phyloP scores from a whole-genome alignment of 1,140 invertebrate species.

The Lepidostoma basale region DNA sequence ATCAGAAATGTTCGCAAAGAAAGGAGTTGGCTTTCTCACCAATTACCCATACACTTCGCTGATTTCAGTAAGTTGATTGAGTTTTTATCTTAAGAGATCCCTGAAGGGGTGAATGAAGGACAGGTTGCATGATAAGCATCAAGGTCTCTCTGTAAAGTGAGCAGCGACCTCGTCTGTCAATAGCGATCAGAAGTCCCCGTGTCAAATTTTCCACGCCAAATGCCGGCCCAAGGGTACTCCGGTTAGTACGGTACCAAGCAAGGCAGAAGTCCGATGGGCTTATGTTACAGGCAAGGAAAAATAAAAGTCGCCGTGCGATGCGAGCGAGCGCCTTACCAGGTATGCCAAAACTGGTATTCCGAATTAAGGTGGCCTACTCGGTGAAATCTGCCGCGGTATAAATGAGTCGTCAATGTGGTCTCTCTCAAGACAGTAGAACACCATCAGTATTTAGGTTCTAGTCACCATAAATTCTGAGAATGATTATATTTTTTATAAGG shows the following conservation, averaged over 20 bases:
- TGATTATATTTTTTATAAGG: neutral
- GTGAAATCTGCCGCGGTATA: constrained; percentile 30
- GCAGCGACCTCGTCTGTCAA: constrained; percentile 37
- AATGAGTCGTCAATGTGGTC: constrained; percentile 40
- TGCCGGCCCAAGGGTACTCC: constrained; percentile 17
- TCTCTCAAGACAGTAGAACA: neutral
- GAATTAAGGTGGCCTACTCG: constrained; percentile 35
- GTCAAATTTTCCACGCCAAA: constrained; percentile 39
- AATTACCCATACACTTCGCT: too few species aligned
- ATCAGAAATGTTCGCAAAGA: too few species aligned
- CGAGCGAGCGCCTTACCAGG: constrained; percentile 34
- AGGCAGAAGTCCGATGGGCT: constrained; percentile 36
- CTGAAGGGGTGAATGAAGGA: neutral
- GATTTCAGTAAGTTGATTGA: too few species aligned
- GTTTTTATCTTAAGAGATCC: too few species aligned
- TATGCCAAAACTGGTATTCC: constrained; percentile 44
- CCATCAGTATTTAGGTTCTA: neutral
- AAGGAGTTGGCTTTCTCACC: too few species aligned
- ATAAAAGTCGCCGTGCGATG: constrained; percentile 14
- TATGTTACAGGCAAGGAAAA: constrained; percentile 36
- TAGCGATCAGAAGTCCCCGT: constrained; percentile 34
- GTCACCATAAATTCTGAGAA: neutral
- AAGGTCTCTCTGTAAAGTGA: constrained; percentile 25
- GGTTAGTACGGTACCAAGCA: constrained; percentile 13
- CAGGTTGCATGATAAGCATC: constrained; percentile 10